Evolutionary conservation across 1,140 invertebrate species (phyloP).

Genomic region (Proales similis): DNA sequence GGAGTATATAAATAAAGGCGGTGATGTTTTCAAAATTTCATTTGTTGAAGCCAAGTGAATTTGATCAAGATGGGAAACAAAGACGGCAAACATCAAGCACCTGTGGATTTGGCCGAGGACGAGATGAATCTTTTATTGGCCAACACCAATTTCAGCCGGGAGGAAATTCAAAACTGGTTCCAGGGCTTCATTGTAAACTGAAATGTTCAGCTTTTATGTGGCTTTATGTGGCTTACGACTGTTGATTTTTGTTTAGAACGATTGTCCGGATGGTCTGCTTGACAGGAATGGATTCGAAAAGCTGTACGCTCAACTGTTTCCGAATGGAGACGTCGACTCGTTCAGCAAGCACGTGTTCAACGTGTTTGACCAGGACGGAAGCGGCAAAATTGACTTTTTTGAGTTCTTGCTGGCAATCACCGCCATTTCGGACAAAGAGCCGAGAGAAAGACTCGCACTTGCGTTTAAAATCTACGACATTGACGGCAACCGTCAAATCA

Average conservation of each 20-base stretch:
- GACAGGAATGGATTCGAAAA: constrained; percentile 37
- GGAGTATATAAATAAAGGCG: no score
- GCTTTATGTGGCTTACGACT: background rate
- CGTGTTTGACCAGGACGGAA: constrained; percentile 25
- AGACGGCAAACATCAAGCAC: constrained; percentile 10
- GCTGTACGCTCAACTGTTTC: constrained; percentile 32
- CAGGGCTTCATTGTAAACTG: constrained; percentile 52
- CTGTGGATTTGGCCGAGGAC: constrained; percentile 41
- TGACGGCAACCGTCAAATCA: constrained; percentile 15
- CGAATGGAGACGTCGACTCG: constrained; percentile 6
- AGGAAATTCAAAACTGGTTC: constrained; percentile 53
- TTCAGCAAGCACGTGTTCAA: constrained; percentile 15
- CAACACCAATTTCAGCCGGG: constrained; percentile 52
- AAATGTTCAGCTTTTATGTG: background rate
- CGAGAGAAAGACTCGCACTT: constrained; percentile 1
- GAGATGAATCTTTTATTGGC: constrained; percentile 50
- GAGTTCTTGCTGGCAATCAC: constrained; percentile 34
- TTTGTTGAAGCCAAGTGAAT: no score
- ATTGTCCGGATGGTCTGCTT: constrained; percentile 38
- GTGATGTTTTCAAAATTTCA: no score
- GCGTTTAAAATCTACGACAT: constrained; percentile 36
- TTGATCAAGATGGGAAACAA: constrained; percentile 40
- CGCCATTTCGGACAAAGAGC: background rate
- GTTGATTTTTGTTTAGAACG: background rate
- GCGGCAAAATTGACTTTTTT: constrained; percentile 10